These are phyloP conservation scores for Equus quagga DNA, from an alignment of 2,113 vertebrate genomes.

Conservation along the genomic window DNA sequence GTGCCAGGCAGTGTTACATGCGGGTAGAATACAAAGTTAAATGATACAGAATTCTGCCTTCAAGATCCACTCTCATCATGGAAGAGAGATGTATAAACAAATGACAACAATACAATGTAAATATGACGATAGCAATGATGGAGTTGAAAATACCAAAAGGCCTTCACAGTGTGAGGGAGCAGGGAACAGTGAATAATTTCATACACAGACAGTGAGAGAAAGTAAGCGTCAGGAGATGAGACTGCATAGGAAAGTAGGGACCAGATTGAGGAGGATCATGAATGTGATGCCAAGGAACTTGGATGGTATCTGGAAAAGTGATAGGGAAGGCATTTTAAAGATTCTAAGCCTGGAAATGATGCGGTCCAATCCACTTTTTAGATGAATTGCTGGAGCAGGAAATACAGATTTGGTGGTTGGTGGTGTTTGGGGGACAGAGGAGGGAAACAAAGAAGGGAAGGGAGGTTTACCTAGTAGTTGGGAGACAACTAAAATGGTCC, in stretches of 20 bases:
- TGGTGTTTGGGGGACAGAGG: not conserved
- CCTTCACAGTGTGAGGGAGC: not conserved
- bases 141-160: not conserved
- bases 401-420: not conserved
- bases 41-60: not conserved
- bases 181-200: not conserved
- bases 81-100: not conserved
- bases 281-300: not conserved
- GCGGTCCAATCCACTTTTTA: not conserved
- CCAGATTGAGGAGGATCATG: not conserved
- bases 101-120: not conserved
- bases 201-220: not conserved
- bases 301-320: not conserved
- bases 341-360: not conserved
- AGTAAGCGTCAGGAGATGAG: not conserved
- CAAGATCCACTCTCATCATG: not conserved
- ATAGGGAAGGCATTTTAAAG: not conserved
- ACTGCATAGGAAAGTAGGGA: not conserved
- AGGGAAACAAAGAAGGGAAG: not conserved
- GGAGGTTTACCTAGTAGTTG: not conserved
- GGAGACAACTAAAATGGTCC: not conserved
- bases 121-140: not conserved
- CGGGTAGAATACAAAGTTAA: slow-evolving; percentile 13
- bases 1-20: not conserved
- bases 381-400: not conserved